Conservation (phyloP, 2,797 vertebrate species). For the Erpetoichthys calabaricus region DNA sequence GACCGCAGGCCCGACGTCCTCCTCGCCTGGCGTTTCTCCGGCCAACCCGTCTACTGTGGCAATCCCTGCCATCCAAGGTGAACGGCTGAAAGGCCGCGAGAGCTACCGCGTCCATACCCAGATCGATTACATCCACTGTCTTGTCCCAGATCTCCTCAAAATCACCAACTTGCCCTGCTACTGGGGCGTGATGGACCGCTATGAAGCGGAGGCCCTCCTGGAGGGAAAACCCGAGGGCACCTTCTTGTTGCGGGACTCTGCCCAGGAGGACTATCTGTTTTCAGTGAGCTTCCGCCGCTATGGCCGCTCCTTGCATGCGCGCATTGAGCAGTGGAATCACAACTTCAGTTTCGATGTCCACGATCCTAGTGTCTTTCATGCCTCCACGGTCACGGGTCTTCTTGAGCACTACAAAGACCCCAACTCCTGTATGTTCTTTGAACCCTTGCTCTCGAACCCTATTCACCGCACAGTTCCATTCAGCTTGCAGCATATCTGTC, state of each 20-base stretch:
- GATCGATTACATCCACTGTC: slow-evolving; percentile 66
- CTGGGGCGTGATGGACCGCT: slow-evolving; percentile 73
- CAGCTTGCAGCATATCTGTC: slow-evolving; percentile 60
- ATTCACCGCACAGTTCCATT: slow-evolving; percentile 59
- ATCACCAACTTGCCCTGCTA: slow-evolving; percentile 65
- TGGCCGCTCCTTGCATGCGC: slow-evolving; percentile 63
- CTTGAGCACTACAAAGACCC: slow-evolving; percentile 75
- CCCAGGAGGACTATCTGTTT: slow-evolving; percentile 73
- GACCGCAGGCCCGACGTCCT: slow-evolving; percentile 33
- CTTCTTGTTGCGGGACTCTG: slow-evolving; percentile 65
- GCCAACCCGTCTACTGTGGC: slow-evolving; percentile 12
- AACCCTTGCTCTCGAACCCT: slow-evolving; percentile 62
- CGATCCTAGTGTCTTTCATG: slow-evolving; percentile 68
- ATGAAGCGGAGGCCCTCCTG: slow-evolving; percentile 60
- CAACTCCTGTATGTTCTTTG: slow-evolving; percentile 74
- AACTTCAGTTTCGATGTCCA: slow-evolving; percentile 75
- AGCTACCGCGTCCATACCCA: slow-evolving; percentile 56
- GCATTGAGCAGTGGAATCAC: slow-evolving; percentile 74
- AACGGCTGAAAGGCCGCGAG: slow-evolving; percentile 30
- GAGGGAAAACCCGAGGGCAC: slow-evolving; percentile 69
- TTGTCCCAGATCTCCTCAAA: slow-evolving; percentile 62
- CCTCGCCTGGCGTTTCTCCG: slow-evolving; percentile 21
- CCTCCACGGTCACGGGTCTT: slow-evolving; percentile 55
- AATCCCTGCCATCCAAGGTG: slow-evolving; percentile 9
- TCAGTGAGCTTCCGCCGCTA: slow-evolving; percentile 72